Evolutionary conservation across 2,888 invertebrate genomes (phyloP).

Genomic region (Achlya flavicornis): DNA sequence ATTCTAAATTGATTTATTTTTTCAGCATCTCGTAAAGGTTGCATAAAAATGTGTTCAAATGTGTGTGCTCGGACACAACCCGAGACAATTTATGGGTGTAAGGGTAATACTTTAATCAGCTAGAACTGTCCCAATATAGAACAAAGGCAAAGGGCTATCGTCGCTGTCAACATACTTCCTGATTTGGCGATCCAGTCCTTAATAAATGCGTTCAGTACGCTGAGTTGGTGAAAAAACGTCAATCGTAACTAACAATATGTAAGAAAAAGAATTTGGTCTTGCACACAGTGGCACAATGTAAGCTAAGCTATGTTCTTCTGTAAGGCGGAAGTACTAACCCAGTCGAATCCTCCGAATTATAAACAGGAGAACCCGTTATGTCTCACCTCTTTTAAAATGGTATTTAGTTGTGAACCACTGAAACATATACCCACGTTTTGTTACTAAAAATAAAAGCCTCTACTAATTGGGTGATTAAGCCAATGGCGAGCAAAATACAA

Average conservation of each 20-base stretch:
- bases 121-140: not conserved
- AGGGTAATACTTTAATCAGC: conserved; percentile 2
- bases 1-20: not conserved
- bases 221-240: not conserved
- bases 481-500: conserved; percentile 2
- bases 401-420: no score
- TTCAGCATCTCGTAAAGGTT: not conserved
- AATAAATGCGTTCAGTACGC: not conserved
- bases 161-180: conserved; percentile 2
- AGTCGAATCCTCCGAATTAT: no score
- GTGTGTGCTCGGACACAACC: not conserved
- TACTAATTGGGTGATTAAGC: conserved; percentile 24
- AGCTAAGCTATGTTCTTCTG: no score
- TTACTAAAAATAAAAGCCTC: conserved; percentile 22
- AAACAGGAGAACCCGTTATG: no score
- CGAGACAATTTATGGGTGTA: not conserved
- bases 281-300: no score
- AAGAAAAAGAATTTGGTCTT: no score
- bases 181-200: conserved; percentile 1
- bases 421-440: conserved; percentile 1
- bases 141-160: not conserved
- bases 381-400: no score
- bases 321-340: no score
- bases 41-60: no score
- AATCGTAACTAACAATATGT: not conserved